These are phyloP conservation scores for Tangara arthus DNA, from an alignment of 2,797 vertebrate genomes.

Conservation along the genomic window DNA sequence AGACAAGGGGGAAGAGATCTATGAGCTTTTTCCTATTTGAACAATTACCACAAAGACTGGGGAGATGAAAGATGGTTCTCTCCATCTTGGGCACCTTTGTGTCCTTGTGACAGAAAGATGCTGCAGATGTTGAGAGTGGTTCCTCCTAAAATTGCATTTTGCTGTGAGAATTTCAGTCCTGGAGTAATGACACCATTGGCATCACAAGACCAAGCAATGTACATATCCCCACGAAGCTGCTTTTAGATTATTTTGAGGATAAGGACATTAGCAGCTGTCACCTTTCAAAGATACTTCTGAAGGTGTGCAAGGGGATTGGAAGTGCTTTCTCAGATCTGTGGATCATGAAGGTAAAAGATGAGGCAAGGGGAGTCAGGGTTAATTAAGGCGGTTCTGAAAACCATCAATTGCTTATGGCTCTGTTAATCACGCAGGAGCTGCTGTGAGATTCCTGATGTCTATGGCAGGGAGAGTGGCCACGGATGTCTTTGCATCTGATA, in stretches of 20 bases:
- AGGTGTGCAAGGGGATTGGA: neutral
- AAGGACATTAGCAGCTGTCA: neutral
- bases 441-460: neutral
- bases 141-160: neutral
- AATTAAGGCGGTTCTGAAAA: slow-evolving; percentile 15
- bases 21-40: neutral
- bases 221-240: neutral
- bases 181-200: neutral
- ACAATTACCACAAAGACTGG: rapidly evolving
- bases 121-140: neutral
- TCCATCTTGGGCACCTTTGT: neutral
- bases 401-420: neutral
- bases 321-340: neutral
- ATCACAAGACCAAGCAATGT: neutral
- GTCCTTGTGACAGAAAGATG: neutral
- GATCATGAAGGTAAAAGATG: neutral
- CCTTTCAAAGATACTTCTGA: neutral
- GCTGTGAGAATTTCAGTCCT: neutral
- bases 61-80: neutral
- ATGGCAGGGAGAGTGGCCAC: neutral
- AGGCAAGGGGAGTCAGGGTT: neutral
- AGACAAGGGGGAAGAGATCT: neutral
- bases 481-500: neutral
- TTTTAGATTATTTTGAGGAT: slow-evolving; percentile 1
- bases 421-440: neutral